Evolutionary conservation across 2,113 vertebrate genomes (phyloP).

Genomic region (Callionymus lyra): DNA sequence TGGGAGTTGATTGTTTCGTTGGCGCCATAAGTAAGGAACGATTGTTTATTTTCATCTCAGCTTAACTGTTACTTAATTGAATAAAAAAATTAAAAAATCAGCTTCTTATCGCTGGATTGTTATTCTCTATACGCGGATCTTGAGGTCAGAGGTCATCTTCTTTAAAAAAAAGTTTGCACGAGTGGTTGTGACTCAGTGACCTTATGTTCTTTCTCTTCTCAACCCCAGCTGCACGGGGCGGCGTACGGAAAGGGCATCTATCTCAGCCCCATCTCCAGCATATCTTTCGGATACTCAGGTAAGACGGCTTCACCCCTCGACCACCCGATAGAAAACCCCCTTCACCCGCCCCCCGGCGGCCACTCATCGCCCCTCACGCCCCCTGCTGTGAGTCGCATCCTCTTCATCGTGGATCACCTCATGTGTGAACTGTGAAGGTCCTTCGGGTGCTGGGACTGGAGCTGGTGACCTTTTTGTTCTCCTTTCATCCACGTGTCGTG

Average conservation of each 20-base stretch:
- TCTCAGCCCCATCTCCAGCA: constrained; percentile 99
- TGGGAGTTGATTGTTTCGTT: no score
- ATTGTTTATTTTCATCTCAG: no score
- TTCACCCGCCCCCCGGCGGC: background rate
- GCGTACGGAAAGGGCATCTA: constrained; percentile 99
- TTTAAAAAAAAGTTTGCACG: no score
- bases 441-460: background rate
- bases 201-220: constrained; percentile 68
- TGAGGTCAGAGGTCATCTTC: no score
- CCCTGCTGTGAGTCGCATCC: constrained; percentile 26
- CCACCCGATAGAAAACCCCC: constrained; percentile 7
- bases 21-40: no score
- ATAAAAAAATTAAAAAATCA: no score
- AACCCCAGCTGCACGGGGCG: constrained; percentile 97
- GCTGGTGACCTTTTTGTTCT: constrained; percentile 8
- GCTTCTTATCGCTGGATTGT: no score
- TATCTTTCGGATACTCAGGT: constrained; percentile 99
- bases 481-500: constrained; percentile 21
- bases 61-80: no score
- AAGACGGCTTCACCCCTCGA: constrained; percentile 56
- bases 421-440: constrained; percentile 24
- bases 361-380: constrained; percentile 13
- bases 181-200: constrained; percentile 48
- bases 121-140: no score
- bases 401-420: constrained; percentile 24